These are phyloP conservation scores for Cebus imitator DNA, from an alignment of 2,113 vertebrate species.

Conservation along the genomic window DNA sequence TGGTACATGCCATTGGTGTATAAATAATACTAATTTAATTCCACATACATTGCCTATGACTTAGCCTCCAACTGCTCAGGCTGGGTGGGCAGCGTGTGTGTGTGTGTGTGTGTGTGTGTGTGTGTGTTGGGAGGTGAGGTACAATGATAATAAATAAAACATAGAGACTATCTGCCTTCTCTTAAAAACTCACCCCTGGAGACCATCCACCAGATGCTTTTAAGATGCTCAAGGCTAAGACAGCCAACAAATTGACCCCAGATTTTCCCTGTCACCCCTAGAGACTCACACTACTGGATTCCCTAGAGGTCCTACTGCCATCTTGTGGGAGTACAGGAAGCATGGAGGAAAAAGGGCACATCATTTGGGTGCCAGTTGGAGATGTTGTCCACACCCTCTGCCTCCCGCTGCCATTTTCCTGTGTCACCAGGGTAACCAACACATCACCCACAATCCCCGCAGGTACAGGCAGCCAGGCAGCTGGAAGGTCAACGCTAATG, in stretches of 20 bases:
- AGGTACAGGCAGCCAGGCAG: too few species aligned
- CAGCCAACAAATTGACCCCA: background rate
- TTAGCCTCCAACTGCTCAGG: background rate
- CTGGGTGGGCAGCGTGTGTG: background rate
- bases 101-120: background rate
- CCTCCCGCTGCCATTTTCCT: background rate
- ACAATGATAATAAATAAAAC: background rate
- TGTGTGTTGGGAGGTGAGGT: background rate
- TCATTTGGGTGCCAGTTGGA: background rate
- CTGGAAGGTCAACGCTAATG: too few species aligned
- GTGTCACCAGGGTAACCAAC: background rate
- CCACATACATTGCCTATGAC: background rate
- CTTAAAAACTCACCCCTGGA: background rate
- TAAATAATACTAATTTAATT: background rate
- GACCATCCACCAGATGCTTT: background rate
- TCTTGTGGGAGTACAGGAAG: background rate
- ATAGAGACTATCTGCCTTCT: background rate
- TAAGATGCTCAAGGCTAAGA: background rate
- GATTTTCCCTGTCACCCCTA: too few species aligned
- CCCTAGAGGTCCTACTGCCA: background rate
- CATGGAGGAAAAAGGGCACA: background rate
- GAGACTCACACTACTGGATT: background rate
- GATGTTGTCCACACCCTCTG: background rate
- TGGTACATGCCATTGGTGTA: background rate
- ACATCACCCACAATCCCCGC: too few species aligned